Percentiles rank a stretch among this genome's conserved stretches.
phyloP scores from a whole-genome alignment of 2,797 vertebrate species.

The Myotis planiceps region DNA sequence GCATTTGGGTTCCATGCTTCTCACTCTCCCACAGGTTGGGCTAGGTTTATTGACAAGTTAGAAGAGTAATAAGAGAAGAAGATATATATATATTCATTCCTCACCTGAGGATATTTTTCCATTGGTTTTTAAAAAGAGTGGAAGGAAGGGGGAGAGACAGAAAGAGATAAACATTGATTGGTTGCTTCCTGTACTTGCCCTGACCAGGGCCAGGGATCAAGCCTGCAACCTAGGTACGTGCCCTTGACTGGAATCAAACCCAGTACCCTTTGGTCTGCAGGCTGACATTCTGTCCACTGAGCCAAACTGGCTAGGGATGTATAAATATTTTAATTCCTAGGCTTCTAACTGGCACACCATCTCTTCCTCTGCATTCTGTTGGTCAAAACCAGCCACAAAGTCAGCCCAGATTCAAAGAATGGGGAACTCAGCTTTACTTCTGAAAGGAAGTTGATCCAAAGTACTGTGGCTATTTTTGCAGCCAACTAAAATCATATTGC shows the following conservation, averaged over 20 bases:
- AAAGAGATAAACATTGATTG: too few relatives aligned
- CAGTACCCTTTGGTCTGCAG: too few relatives aligned
- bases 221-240: too few relatives aligned
- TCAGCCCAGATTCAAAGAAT: background rate
- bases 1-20: background rate
- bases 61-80: background rate
- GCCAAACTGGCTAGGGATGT: too few relatives aligned
- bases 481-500: background rate
- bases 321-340: background rate
- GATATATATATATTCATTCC: too few relatives aligned
- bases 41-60: background rate
- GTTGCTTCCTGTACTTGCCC: too few relatives aligned
- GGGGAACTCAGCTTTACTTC: background rate
- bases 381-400: background rate
- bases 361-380: background rate
- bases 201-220: too few relatives aligned
- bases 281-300: too few relatives aligned
- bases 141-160: too few relatives aligned
- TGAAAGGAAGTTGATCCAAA: background rate
- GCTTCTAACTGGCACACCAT: background rate
- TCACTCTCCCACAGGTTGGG: background rate
- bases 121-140: too few relatives aligned
- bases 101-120: too few relatives aligned
- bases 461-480: background rate
- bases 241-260: too few relatives aligned